Conservation (phyloP, 2,888 invertebrate species). For the Pyrgus malvae region DNA sequence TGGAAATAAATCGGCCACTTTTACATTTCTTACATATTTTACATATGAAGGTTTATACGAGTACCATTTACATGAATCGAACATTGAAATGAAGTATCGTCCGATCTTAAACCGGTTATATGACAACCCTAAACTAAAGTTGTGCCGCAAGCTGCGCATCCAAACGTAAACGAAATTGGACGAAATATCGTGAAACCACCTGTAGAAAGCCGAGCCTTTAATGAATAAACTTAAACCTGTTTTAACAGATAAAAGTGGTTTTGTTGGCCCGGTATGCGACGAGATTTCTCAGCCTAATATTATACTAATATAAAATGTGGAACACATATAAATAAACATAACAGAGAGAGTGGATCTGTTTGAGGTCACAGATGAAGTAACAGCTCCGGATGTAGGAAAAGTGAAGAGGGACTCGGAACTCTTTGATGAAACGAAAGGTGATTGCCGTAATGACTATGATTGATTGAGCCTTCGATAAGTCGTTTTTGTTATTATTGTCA, state of each 20-base stretch:
- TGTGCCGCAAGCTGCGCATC: conserved; percentile 38
- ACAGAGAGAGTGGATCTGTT: conserved; percentile 47
- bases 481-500: conserved; percentile 7
- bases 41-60: no score
- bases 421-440: conserved; percentile 22
- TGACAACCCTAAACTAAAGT: no score
- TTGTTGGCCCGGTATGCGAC: conserved; percentile 36
- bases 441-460: conserved; percentile 26
- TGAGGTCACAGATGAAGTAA: conserved; percentile 13
- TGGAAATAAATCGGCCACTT: no score
- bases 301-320: conserved; percentile 52
- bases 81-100: no score
- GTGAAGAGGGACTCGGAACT: conserved; percentile 20
- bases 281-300: conserved; percentile 51
- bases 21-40: no score
- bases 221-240: conserved; percentile 59
- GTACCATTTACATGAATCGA: no score
- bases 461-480: conserved; percentile 12
- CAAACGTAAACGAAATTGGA: conserved; percentile 45
- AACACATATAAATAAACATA: conserved; percentile 51
- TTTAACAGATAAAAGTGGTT: conserved; percentile 43
- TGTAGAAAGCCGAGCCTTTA: conserved; percentile 61
- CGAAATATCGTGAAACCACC: conserved; percentile 55
- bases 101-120: no score
- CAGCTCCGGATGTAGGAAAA: conserved; percentile 21